Conservation (phyloP, 1,140 invertebrate genomes). For the Centruroides sculpturatus region DNA sequence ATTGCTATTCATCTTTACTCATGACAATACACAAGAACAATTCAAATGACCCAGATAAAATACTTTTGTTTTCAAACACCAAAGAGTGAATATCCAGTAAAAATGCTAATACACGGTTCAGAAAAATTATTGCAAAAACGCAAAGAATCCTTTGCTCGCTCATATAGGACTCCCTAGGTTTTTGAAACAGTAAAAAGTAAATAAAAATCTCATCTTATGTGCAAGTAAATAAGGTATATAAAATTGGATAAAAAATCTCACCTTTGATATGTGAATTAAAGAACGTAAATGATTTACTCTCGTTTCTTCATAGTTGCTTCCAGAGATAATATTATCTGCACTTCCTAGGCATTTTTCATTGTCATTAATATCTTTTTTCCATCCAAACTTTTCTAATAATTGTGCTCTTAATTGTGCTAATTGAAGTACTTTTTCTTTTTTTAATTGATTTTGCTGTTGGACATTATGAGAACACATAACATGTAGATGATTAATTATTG, state of each 20-base stretch:
- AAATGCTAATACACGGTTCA: no score
- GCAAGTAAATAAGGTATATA: no score
- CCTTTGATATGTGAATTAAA: slow-evolving; percentile 63
- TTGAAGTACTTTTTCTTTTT: slow-evolving; percentile 59
- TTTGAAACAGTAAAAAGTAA: no score
- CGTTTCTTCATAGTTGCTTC: slow-evolving; percentile 58
- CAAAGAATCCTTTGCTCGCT: no score
- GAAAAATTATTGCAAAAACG: no score
- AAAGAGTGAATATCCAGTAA: no score
- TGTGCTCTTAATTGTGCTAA: slow-evolving; percentile 39
- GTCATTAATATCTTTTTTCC: neutral
- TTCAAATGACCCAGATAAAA: no score
- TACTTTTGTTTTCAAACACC: no score
- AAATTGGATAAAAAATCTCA: slow-evolving; percentile 36
- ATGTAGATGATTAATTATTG: slow-evolving; percentile 79
- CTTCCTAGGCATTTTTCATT: slow-evolving; percentile 4
- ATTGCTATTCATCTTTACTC: no score
- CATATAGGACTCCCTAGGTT: no score
- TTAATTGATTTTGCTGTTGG: slow-evolving; percentile 70
- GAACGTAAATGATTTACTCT: slow-evolving; percentile 65
- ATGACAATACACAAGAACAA: no score
- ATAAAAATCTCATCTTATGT: no score
- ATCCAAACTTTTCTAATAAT: slow-evolving; percentile 9
- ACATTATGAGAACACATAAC: slow-evolving; percentile 67
- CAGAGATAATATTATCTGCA: slow-evolving; percentile 7